phyloP scores from a whole-genome alignment of 2,113 vertebrate genomes.

The Catagonus wagneri region DNA sequence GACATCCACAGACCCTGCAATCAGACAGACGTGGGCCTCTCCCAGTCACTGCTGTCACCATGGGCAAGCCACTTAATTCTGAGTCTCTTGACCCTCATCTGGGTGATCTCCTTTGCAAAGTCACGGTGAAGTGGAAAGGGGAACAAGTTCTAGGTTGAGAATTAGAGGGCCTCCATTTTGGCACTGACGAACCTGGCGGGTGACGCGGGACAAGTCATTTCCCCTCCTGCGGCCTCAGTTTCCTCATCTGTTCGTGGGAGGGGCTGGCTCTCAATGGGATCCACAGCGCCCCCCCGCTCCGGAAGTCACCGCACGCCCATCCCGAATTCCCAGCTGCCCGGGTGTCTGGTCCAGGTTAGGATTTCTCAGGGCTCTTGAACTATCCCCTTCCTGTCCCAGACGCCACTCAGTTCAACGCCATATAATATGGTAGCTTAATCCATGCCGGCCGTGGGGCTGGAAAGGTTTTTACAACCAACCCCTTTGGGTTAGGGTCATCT shows the following conservation, averaged over 20 bases:
- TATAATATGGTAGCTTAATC: not conserved
- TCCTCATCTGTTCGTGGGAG: not conserved
- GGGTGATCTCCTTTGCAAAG: not conserved
- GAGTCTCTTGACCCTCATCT: not conserved
- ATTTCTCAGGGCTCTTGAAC: not conserved
- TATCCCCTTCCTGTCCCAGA: not conserved
- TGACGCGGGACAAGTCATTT: not conserved
- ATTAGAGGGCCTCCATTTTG: not conserved
- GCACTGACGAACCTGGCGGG: not conserved
- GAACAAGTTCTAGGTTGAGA: not conserved
- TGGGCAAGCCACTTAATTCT: not conserved
- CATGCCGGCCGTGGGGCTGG: not conserved
- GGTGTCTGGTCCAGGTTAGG: not conserved
- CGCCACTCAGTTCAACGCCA: not conserved
- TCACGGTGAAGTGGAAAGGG: not conserved
- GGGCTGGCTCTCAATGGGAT: not conserved
- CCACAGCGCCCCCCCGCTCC: not conserved
- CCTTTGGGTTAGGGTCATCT: not conserved
- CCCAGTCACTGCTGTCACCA: not conserved
- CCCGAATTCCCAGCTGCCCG: not conserved
- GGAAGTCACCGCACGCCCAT: not conserved
- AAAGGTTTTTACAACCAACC: not conserved
- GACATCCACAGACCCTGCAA: not conserved
- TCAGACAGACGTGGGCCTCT: not conserved
- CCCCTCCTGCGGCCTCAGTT: not conserved